phyloP scores from a whole-genome alignment of 2,888 invertebrate genomes.

The Himalopsyche anomala region DNA sequence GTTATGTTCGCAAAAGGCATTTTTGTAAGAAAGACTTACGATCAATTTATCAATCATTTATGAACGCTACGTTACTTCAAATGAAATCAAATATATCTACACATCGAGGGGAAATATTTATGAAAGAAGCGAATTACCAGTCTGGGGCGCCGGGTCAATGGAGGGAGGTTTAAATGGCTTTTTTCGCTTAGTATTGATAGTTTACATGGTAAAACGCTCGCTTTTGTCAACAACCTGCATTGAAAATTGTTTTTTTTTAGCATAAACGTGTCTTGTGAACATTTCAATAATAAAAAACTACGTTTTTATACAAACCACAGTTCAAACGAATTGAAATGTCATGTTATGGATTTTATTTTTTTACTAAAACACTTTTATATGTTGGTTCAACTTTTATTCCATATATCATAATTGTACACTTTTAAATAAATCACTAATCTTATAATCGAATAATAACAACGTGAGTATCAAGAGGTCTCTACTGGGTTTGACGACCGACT shows the following conservation, averaged over 20 bases:
- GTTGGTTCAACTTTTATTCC: no score
- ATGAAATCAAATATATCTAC: slow-evolving; percentile 20
- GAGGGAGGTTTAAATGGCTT: background rate
- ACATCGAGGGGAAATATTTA: background rate
- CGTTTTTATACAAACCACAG: no score
- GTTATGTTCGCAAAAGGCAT: slow-evolving; percentile 17
- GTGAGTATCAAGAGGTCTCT: no score
- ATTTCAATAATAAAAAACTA: no score
- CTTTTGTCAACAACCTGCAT: background rate
- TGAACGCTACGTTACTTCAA: slow-evolving; percentile 31
- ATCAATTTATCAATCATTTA: slow-evolving; percentile 42
- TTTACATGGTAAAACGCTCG: background rate
- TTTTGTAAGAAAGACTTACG: slow-evolving; percentile 14
- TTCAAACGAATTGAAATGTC: no score
- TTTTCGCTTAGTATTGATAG: background rate
- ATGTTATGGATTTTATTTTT: no score
- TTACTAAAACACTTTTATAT: no score
- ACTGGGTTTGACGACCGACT: no score
- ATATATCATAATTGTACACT: no score
- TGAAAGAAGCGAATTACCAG: background rate
- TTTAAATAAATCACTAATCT: no score
- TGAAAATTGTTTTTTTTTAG: background rate
- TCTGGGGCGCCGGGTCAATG: background rate
- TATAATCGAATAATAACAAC: no score
- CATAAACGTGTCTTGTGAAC: no score